A percentile compares a stretch with the other conserved stretches of the same genome.
phyloP scores from a whole-genome alignment of 2,888 invertebrate genomes.

The Hirtodrosophila confusa region DNA sequence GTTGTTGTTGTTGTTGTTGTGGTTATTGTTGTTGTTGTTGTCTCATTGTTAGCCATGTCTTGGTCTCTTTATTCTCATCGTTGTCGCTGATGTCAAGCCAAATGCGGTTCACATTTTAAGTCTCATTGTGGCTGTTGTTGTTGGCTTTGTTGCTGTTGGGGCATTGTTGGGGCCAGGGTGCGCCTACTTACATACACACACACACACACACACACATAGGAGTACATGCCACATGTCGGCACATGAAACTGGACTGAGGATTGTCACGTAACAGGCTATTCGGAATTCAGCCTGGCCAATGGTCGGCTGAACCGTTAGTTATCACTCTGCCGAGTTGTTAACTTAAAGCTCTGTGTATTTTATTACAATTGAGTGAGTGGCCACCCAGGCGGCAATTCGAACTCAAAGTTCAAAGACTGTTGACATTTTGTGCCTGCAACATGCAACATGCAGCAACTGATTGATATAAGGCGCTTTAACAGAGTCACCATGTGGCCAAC shows the following conservation, averaged over 20 bases:
- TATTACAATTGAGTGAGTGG: conserved; percentile 36
- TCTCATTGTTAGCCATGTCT: conserved; percentile 46
- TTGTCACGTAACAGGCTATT: conserved; percentile 50
- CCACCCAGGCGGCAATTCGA: conserved; percentile 39
- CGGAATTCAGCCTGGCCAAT: conserved; percentile 12
- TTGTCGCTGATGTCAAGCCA: conserved; percentile 35
- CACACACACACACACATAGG: not conserved
- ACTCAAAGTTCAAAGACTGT: conserved; percentile 68
- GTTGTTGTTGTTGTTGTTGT: conserved; percentile 6
- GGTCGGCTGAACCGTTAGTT: conserved; percentile 47
- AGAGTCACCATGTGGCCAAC: conserved; percentile 43
- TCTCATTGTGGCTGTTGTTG: conserved; percentile 40
- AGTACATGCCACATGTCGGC: conserved; percentile 44
- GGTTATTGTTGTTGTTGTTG: conserved; percentile 12
- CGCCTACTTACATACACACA: conserved; percentile 38
- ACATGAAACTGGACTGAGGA: conserved; percentile 47
- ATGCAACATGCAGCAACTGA: conserved; percentile 44
- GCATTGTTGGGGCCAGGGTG: conserved; percentile 32
- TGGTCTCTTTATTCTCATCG: conserved; percentile 34
- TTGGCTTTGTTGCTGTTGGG: conserved; percentile 17
- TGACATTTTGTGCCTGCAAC: conserved; percentile 62
- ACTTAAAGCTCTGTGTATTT: conserved; percentile 40
- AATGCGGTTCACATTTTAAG: conserved; percentile 49
- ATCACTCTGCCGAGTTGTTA: conserved; percentile 44
- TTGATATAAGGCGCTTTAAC: conserved; percentile 73